Conservation (phyloP, 2,113 vertebrate species). For the Prietella phreatophila region DNA sequence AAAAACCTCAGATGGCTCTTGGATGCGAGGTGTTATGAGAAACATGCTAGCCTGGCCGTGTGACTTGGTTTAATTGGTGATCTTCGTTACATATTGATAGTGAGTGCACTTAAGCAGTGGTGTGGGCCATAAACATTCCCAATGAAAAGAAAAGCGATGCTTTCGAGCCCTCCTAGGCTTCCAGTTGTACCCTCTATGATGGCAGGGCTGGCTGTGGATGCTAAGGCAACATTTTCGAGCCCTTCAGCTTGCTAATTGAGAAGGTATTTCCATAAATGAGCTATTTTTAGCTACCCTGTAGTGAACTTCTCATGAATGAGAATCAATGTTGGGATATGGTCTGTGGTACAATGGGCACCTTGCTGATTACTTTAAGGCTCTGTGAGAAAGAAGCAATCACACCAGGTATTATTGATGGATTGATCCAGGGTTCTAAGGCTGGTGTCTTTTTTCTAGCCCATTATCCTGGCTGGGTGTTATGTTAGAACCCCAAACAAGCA, state of each 20-base stretch:
- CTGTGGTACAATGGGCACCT: not conserved
- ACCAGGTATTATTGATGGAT: not conserved
- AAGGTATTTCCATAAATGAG: not conserved
- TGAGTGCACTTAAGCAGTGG: not conserved
- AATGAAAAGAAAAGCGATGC: not conserved
- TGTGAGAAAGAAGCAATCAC: not conserved
- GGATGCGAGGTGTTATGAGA: not conserved
- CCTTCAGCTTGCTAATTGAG: not conserved
- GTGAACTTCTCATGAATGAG: conserved; percentile 28
- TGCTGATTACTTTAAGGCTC: not conserved
- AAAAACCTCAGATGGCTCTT: no score
- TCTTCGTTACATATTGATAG: not conserved
- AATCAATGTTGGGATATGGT: not conserved
- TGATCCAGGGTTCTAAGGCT: not conserved
- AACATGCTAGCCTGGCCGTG: not conserved
- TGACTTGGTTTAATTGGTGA: not conserved
- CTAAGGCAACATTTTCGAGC: not conserved
- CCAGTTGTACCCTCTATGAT: not conserved
- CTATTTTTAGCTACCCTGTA: conserved; percentile 14
- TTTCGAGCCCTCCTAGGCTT: not conserved
- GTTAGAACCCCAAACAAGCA: conserved; percentile 46
- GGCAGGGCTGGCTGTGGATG: not conserved
- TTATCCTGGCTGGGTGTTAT: conserved; percentile 28
- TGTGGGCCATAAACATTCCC: not conserved
- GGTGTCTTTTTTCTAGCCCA: conserved; percentile 1